Evolutionary conservation across 2,113 vertebrate species (phyloP).

Genomic region (Zingel zingel): DNA sequence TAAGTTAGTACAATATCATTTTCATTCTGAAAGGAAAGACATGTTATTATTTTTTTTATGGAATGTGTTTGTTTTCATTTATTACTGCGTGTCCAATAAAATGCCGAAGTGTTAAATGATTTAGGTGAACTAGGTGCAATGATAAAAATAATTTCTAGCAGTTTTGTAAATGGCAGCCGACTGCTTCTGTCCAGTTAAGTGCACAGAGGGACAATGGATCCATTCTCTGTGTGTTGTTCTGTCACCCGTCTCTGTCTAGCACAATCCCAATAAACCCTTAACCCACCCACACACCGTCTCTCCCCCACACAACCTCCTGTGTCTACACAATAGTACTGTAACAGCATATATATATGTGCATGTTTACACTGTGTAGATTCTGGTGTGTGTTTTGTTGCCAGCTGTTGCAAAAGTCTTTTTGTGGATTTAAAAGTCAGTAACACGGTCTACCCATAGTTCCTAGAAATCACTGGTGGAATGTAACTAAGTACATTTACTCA

Average conservation of each 20-base stretch:
- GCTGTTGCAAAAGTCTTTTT: background rate
- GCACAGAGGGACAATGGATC: constrained; percentile 68
- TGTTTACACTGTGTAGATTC: background rate
- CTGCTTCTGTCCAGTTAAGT: constrained; percentile 37
- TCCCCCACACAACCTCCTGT: constrained; percentile 32
- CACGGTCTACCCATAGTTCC: background rate
- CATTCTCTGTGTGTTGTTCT: constrained; percentile 68
- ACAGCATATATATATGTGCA: constrained; percentile 12
- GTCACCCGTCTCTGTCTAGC: constrained; percentile 68
- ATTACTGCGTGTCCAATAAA: background rate
- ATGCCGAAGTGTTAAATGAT: background rate
- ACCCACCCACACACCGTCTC: constrained; percentile 18
- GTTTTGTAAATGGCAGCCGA: constrained; percentile 29
- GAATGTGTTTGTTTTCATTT: background rate
- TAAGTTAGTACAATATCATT: background rate
- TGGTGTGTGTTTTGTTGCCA: constrained; percentile 3
- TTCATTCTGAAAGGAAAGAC: background rate
- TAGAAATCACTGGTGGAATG: background rate
- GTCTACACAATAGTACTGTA: constrained; percentile 31
- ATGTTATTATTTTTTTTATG: too few relatives aligned
- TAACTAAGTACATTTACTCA: background rate
- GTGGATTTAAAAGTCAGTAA: background rate
- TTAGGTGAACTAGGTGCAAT: background rate
- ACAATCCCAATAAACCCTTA: constrained; percentile 49
- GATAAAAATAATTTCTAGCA: background rate